Base-by-base conservation (phyloP, 1,140 invertebrate genomes). In the Drosophila repletoides region DNA sequence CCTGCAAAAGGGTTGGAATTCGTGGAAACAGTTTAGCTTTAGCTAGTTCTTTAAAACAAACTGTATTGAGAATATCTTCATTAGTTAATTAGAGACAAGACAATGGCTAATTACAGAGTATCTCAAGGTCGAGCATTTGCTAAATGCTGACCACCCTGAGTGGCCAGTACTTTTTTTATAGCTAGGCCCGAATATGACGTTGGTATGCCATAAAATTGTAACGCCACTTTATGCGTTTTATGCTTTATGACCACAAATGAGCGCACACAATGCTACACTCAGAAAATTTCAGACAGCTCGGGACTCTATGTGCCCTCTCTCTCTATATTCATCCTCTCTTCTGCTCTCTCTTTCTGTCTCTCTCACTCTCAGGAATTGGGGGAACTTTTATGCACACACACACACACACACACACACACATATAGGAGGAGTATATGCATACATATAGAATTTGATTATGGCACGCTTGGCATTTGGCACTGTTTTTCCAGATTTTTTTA, bases 161-260 rank as follows among this genome's bases (percentile, higher is more conserved):
- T 48, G 7, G 29, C 24, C 26, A 19, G 33, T n/a, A n/a, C n/a
- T n/a, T n/a, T n/a, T 41, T 64, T 69, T 34, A 43, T 45, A 33
- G 34, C 43, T 65, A 66, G 76, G 67, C 64, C 38, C 64, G 51
- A 33, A 71, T 76, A 52, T 63, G 77, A 83, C 70, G 70, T 84
- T 74, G 71, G 65, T 67, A 15, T 55, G 38, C 72, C 84, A 84
- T 84, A 77, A 88, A 88, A 88, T 88, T 79, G 83, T 76, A 79
- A 79, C 68, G 77, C 77, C 79, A 88, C 72, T 88, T 88, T 88
- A 79, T 83, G 72, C 68, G 65, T 80, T 88, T 88, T 88, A 88
- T 88, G 75, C 79, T 88, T 88, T 88, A 88, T 88, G 84, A 80
- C 75, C 79, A 79, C 84, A 86, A 76, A 80, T 80, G 80, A 80